phyloP scores from a whole-genome alignment of 2,113 vertebrate genomes.

The Clinocottus analis region DNA sequence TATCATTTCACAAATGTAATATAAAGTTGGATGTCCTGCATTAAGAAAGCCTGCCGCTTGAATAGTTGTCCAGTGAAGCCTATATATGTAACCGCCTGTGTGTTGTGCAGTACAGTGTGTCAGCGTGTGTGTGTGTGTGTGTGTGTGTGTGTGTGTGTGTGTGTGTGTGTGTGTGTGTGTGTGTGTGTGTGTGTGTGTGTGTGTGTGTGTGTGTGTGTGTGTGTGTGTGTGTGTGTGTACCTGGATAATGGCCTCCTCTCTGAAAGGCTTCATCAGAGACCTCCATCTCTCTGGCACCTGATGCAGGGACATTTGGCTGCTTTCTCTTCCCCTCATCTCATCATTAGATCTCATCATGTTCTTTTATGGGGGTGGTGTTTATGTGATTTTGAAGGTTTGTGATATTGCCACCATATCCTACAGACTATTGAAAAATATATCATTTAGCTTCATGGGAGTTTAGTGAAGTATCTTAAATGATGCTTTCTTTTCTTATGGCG shows the following conservation, averaged over 20 bases:
- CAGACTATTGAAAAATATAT: neutral
- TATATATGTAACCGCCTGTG: neutral
- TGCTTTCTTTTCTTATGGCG: neutral
- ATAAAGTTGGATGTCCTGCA: neutral
- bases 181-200: neutral
- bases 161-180: neutral
- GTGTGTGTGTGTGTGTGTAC: neutral
- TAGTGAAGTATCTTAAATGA: slow-evolving; percentile 16
- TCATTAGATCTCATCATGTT: slow-evolving; percentile 6
- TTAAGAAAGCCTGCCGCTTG: neutral
- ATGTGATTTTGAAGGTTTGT: slow-evolving; percentile 15
- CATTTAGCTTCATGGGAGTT: slow-evolving; percentile 13
- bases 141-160: neutral
- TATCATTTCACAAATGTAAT: neutral
- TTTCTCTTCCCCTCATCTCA: slow-evolving; percentile 1
- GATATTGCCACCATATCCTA: slow-evolving; percentile 23
- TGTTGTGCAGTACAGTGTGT: neutral
- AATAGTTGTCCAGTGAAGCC: neutral
- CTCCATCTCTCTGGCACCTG: slow-evolving; percentile 20
- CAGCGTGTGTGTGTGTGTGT: neutral
- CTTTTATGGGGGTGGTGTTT: slow-evolving; percentile 20
- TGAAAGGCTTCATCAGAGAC: slow-evolving; percentile 34
- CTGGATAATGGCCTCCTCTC: slow-evolving; percentile 24
- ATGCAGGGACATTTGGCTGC: slow-evolving; percentile 26
- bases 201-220: no score